Base-by-base conservation (phyloP, 2,797 vertebrate species). In the Lepilemur ruficaudatus region DNA sequence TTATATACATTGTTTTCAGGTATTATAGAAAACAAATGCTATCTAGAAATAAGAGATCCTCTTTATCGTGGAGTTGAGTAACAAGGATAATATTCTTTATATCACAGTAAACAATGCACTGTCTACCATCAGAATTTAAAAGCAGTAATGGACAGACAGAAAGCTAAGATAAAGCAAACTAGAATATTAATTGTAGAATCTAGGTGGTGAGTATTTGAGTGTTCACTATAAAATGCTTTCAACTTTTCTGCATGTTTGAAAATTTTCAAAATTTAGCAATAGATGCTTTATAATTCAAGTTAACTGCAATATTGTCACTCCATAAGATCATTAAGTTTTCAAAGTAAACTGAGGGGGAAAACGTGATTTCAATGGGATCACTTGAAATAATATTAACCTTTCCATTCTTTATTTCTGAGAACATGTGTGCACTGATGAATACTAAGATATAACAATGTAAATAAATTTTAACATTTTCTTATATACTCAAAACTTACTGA, bases 21-120 rank as follows among this genome's bases (percentile, higher is more conserved):
- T 89, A 75, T 70, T 89, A 86, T 17, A 97, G 81, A 94, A 96
- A 96, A 67, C 32, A 85, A 96, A 93, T 55, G 20, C 32, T 38
- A 52, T n/a, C 15, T 43, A 78, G 85, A 96, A 93, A 70, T 88
- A 95, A 90, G 79, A 84, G 69, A 72, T 72, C 65, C 28, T 86
- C 61, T 92, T 92, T 83, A 93, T 63, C 10, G 50, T 5, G 20
- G 25, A 70, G 28, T 32, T 55, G 25, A 50, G 67, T 35, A 89
- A 89, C 35, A 95, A 94, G 52, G 13, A 78, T 18, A 86, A 78
- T 38, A 88, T 41, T 95, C 82, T 88, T 94, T 57, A 4, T 52
- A 46, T 63, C 46, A 70, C 8, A 87, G 57, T 25, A 52, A 81
- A 78, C 14, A 89, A 50, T 5, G 50, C 41, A 70, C 15, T 55